These are phyloP conservation scores for Cossypha heuglini DNA, from an alignment of 2,797 vertebrate species.

Conservation along the genomic window DNA sequence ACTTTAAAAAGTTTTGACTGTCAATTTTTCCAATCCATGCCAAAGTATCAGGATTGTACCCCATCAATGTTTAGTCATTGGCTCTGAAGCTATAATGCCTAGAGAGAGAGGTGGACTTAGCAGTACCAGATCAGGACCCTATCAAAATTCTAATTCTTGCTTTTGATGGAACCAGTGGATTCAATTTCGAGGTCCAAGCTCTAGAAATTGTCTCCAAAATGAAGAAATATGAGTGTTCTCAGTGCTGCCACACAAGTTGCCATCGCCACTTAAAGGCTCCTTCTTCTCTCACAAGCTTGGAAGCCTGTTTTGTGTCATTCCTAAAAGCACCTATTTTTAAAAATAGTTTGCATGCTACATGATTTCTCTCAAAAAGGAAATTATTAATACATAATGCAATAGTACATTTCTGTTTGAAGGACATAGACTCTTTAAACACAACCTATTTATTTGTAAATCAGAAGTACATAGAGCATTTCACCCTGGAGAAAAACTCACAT, in stretches of 20 bases:
- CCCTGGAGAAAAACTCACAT: not conserved
- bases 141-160: not conserved
- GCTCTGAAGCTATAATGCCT: not conserved
- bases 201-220: not conserved
- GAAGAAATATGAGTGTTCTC: not conserved
- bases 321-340: not conserved
- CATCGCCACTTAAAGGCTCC: not conserved
- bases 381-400: not conserved
- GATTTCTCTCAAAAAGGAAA: not conserved
- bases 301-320: not conserved
- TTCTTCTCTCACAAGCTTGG: not conserved
- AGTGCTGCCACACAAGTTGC: not conserved
- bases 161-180: not conserved
- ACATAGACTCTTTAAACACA: not conserved
- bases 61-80: not conserved
- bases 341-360: not conserved
- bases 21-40: not conserved
- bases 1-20: not conserved
- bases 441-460: not conserved
- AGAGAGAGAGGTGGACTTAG: not conserved
- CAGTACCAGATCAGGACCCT: not conserved
- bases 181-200: not conserved
- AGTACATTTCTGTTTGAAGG: not conserved
- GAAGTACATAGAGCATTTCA: not conserved
- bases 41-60: not conserved